Percentiles rank a stretch among this genome's conserved stretches.
Conservation (phyloP, 1,140 invertebrate genomes). For the Drosophila seguyi region DNA sequence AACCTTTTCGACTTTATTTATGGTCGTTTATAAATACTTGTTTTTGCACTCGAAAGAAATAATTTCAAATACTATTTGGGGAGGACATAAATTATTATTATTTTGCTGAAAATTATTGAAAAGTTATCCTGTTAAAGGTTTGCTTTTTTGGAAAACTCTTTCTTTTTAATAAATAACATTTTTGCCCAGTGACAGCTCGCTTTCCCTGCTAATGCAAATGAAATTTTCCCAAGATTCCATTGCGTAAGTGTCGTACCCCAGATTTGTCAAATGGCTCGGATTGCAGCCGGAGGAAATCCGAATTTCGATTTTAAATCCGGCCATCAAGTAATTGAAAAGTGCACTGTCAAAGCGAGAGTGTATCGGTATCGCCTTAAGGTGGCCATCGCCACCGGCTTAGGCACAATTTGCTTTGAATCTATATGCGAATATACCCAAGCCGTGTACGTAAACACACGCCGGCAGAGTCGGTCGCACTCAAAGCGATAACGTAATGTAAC, state of each 20-base stretch:
- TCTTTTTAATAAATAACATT: no score
- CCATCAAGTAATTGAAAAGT: slow-evolving; percentile 74
- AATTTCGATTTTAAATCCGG: slow-evolving; percentile 14
- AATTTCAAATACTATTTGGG: background rate
- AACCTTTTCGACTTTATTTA: slow-evolving; percentile 55
- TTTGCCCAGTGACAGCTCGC: background rate
- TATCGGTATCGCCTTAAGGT: slow-evolving; percentile 34
- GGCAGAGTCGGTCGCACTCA: slow-evolving; percentile 49
- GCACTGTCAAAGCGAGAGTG: slow-evolving; percentile 37
- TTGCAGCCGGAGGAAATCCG: slow-evolving; percentile 21
- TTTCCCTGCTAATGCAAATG: slow-evolving; percentile 34
- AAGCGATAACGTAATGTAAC: slow-evolving; percentile 81
- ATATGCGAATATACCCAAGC: background rate
- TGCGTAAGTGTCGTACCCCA: slow-evolving; percentile 7
- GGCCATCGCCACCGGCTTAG: slow-evolving; percentile 28
- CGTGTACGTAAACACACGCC: slow-evolving; percentile 18
- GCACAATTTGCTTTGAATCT: slow-evolving; percentile 13
- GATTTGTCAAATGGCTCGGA: slow-evolving; percentile 47
- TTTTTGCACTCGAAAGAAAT: slow-evolving; percentile 25
- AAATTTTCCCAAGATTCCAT: slow-evolving; percentile 47
- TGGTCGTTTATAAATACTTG: slow-evolving; percentile 56
- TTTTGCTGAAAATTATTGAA: background rate
- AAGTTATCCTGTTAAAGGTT: background rate
- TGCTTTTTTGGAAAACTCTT: background rate
- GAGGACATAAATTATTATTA: background rate